phyloP scores from a whole-genome alignment of 2,797 vertebrate genomes.

The Myripristis murdjan region DNA sequence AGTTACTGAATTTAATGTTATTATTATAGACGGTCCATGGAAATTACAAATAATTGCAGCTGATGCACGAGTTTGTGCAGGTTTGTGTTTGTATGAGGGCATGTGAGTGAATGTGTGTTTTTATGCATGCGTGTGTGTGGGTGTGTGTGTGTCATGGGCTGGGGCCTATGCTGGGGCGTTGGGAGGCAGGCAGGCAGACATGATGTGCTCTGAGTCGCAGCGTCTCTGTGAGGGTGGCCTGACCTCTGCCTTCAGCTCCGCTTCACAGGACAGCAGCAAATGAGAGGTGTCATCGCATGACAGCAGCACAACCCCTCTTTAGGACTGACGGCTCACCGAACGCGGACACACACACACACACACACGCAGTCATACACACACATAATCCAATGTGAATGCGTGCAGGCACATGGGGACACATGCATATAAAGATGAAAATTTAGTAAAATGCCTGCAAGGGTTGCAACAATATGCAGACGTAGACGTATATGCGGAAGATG shows the following conservation, averaged over 20 bases:
- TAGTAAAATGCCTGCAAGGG: constrained; percentile 32
- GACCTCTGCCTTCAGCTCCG: constrained; percentile 82
- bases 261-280: constrained; percentile 81
- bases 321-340: constrained; percentile 63
- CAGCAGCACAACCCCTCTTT: constrained; percentile 72
- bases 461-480: constrained; percentile 63
- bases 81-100: background rate
- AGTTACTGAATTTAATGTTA: constrained; percentile 11
- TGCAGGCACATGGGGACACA: constrained; percentile 36
- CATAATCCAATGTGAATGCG: constrained; percentile 7
- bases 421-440: constrained; percentile 46
- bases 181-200: constrained; percentile 63
- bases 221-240: constrained; percentile 79
- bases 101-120: no score
- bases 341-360: constrained; percentile 27
- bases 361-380: constrained; percentile 1
- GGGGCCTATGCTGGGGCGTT: constrained; percentile 4
- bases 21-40: constrained; percentile 16
- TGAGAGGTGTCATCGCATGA: constrained; percentile 82
- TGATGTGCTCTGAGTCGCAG: constrained; percentile 72
- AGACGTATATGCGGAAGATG: constrained; percentile 20
- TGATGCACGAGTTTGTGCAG: constrained; percentile 6
- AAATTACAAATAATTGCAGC: constrained; percentile 25
- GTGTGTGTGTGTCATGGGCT: constrained; percentile 13
- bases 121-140: constrained; percentile 9